Base-by-base conservation (phyloP, 2,113 vertebrate genomes). In the Petroica traversi region DNA sequence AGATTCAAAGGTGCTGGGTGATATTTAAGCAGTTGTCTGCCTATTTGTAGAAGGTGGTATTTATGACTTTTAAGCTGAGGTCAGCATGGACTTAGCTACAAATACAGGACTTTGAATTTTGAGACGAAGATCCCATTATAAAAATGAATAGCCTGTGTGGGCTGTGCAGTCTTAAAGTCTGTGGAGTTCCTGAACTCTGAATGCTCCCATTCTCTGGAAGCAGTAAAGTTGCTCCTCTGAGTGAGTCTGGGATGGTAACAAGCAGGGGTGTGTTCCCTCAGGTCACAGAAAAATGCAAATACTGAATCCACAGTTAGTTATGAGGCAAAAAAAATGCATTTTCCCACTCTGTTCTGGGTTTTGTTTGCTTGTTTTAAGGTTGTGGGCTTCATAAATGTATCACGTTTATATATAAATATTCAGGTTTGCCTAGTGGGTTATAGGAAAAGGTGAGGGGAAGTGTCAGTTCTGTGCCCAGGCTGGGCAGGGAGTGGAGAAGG, bases 21-120 rank as follows among this genome's bases (percentile, higher is more conserved):
- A 68, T 94, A 72, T 5, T 82, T 48, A 84, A 78, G 73, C 57
- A 89, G 73, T 91, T 87, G 48, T 78, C 45, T 77, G 45, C 49
- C 69, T 87, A 3, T 85, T 96, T 91, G 69, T 57, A 72, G 81
- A 79, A 68, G 46, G 20, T 89, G 79, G n/a, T 84, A 81, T 79
- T 75, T 91, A 85, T 79, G 83, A 33, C 68, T 75, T 75, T 74
- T 15, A 24, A 84, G 71, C 84, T 89, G 89, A 89, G 69, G 58
- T 87, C 84, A 79, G 33, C 46, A 25, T 78, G 77, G 69, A 89
- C 26, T 87, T 63, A 26, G 64, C 58, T 78, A 63, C 89, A 89
- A 92, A 95, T 76, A 48, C 22, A 93, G 87, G 52, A 69, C 49
- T 89, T 75, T 38, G 51, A 73, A 80, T 90, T 88, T 81, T 91